Evolutionary conservation across 1,140 invertebrate species (phyloP).

Genomic region (Anastatus disparis): DNA sequence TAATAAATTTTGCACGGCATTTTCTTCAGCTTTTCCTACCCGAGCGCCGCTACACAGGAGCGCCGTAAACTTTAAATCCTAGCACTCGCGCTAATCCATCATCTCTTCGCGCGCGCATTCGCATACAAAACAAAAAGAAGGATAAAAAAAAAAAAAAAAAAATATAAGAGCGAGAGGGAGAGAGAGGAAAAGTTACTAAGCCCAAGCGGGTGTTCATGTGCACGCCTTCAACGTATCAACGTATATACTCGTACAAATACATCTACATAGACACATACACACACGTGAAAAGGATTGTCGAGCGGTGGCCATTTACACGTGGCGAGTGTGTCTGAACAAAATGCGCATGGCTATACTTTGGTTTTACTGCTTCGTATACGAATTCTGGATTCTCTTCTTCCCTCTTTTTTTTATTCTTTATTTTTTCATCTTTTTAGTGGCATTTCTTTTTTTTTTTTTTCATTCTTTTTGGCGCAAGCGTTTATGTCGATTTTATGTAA

Average conservation of each 20-base stretch:
- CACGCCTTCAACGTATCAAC: neutral
- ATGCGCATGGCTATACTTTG: constrained; percentile 5
- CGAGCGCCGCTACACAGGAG: neutral
- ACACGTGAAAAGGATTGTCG: neutral
- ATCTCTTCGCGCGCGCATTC: constrained; percentile 4
- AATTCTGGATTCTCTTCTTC: too few species aligned
- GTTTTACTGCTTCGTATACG: too few species aligned
- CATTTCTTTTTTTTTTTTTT: too few species aligned
- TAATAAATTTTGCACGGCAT: constrained; percentile 11
- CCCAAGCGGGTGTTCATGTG: neutral
- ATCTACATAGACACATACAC: neutral
- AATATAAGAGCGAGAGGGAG: too few species aligned
- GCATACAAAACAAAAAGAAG: constrained; percentile 24
- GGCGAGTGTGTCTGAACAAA: neutral
- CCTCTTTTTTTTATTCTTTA: too few species aligned
- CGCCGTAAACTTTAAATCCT: constrained; percentile 31
- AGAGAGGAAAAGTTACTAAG: too few species aligned
- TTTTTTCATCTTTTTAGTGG: too few species aligned
- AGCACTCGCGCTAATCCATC: constrained; percentile 26
- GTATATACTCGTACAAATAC: neutral
- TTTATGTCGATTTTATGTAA: constrained; percentile 9
- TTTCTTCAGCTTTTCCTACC: neutral
- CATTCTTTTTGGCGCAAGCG: too few species aligned
- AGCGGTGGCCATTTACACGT: neutral
- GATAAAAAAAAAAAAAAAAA: constrained; percentile 23